Evolutionary conservation across 1,140 invertebrate species (phyloP).

Genomic region (Saccostrea glomerata): DNA sequence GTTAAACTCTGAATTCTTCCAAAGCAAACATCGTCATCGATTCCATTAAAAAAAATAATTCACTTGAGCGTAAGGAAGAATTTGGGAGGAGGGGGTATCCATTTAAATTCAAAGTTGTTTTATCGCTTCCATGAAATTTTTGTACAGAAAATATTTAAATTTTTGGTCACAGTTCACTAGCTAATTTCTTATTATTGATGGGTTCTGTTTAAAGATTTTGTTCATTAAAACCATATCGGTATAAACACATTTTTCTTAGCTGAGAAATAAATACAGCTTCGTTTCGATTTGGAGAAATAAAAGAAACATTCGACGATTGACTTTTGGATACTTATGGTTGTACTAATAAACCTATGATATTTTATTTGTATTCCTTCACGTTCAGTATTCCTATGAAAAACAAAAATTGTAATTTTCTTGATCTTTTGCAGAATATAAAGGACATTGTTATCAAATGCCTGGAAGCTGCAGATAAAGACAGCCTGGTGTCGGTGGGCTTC

Average conservation of each 20-base stretch:
- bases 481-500: constrained; percentile 56
- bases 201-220: too few relatives aligned
- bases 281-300: background rate
- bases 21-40: too few relatives aligned
- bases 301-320: background rate
- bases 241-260: background rate
- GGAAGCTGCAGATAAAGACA: background rate
- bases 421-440: constrained; percentile 45
- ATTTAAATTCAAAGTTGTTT: too few relatives aligned
- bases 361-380: background rate
- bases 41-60: too few relatives aligned
- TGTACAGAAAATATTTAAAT: too few relatives aligned
- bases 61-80: too few relatives aligned
- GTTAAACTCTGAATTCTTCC: too few relatives aligned
- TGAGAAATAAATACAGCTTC: background rate
- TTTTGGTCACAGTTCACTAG: too few relatives aligned
- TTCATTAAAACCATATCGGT: background rate
- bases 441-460: constrained; percentile 50
- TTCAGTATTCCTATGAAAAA: background rate
- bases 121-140: too few relatives aligned
- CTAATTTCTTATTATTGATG: too few relatives aligned
- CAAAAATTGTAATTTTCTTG: background rate
- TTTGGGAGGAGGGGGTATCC: too few relatives aligned
- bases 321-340: background rate
- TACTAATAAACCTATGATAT: background rate